A percentile compares a stretch with the other conserved stretches of the same genome.
These are phyloP conservation scores for Lichenostomus cassidix DNA, from an alignment of 2,113 vertebrate species.

Conservation along the genomic window DNA sequence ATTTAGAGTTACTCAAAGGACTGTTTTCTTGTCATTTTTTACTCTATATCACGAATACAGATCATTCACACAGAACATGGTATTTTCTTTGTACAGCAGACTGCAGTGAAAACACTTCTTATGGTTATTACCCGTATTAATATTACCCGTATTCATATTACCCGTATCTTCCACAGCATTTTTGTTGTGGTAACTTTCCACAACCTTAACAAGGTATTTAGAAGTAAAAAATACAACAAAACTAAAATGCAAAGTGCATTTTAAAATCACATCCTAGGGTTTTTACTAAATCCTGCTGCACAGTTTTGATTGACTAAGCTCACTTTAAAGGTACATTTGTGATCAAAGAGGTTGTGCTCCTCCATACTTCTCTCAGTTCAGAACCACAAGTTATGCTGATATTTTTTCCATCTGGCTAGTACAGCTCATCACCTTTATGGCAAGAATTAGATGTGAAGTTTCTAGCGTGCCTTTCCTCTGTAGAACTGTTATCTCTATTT, in stretches of 20 bases:
- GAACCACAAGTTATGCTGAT: not conserved
- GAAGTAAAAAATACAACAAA: not conserved
- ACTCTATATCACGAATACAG: not conserved
- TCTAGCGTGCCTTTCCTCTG: not conserved
- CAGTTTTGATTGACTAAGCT: not conserved
- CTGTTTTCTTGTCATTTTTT: not conserved
- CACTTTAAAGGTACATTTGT: not conserved
- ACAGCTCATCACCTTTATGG: not conserved
- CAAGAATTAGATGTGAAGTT: not conserved
- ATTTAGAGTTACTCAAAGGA: not conserved
- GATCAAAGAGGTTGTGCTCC: not conserved
- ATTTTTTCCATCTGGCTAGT: not conserved
- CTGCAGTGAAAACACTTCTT: not conserved
- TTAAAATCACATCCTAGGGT: not conserved
- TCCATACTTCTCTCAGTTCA: not conserved
- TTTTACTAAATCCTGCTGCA: not conserved
- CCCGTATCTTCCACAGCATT: not conserved
- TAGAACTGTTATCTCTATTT: not conserved
- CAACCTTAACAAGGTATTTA: not conserved
- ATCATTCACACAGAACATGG: not conserved
- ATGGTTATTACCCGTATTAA: not conserved
- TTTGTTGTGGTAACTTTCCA: not conserved
- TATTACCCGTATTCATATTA: not conserved
- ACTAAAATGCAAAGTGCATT: not conserved
- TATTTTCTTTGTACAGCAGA: not conserved